Evolutionary conservation across 2,888 invertebrate genomes (phyloP), one percentile per base, ranked within the genome.

Genomic region (Leuctra nigra): DNA sequence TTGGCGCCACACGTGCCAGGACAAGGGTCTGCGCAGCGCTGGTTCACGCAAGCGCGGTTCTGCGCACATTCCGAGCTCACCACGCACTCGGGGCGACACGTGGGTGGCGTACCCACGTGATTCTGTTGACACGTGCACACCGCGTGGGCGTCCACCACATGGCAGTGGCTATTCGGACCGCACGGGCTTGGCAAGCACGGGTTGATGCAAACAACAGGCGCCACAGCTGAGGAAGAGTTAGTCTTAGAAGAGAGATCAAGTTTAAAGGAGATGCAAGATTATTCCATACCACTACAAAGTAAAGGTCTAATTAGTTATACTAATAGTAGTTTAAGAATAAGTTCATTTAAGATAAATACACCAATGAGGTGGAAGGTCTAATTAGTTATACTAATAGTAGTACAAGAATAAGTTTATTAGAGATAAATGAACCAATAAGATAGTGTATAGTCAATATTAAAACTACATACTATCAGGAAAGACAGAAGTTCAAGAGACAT

Each of bases 181-280:
- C 89, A 89, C 60, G 87, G 87, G 63, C 86, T 83, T 59, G 87
- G 87, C 66, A 80, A 74, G 69, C 89, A 89, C 22, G 87, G 87
- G 68, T 85, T 79, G 68, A 75, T 70, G 66, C 74, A 76, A 63
- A 73, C 73, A 66, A 75, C 70, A 54, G 64, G 44, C 18, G 38
- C 36, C n/a, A 55, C 44, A 25, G 57, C 55, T 56, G 29, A 36
- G 46, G 24, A 36, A 25, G n/a, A 50, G n/a, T n/a, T n/a, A 39
- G 56, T 20, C 47, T 16, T 24, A 25, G 50, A 55, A 18, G 22
- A 14, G 48, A 48, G 39, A 54, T 39, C n/a, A 55, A 23, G 9
- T 20, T n/a, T n/a, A n/a, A n/a, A n/a, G n/a, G n/a, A n/a, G n/a
- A n/a, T n/a, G n/a, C n/a, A n/a, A n/a, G n/a, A n/a, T n/a, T n/a